These are phyloP conservation scores for Hylaea fasciaria DNA, from an alignment of 2,888 invertebrate species.

Conservation along the genomic window DNA sequence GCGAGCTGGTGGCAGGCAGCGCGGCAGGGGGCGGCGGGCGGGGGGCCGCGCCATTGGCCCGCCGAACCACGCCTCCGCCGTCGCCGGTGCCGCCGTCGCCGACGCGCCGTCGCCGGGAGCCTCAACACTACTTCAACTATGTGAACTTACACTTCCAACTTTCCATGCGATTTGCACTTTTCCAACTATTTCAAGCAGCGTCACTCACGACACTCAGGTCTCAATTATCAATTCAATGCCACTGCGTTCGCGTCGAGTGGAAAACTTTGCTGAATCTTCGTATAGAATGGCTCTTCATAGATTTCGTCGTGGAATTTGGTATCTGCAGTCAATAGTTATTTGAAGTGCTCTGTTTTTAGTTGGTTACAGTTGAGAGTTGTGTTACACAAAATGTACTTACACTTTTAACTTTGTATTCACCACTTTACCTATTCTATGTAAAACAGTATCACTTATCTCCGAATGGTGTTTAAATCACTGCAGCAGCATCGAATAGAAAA, in stretches of 20 bases:
- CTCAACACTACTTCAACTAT: conserved; percentile 60
- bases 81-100: conserved; percentile 65
- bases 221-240: conserved; percentile 47
- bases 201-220: conserved; percentile 38
- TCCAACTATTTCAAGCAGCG: conserved; percentile 54
- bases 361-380: background rate
- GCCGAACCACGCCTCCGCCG: conserved; percentile 78
- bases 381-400: background rate
- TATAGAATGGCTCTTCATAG: conserved; percentile 9
- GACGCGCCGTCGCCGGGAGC: conserved; percentile 55
- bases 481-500: too few relatives aligned
- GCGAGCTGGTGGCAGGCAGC: conserved; percentile 74
- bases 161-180: conserved; percentile 56
- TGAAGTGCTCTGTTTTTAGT: background rate
- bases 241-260: conserved; percentile 33
- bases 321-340: background rate
- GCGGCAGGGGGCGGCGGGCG: conserved; percentile 71
- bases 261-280: conserved; percentile 33
- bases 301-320: conserved; percentile 1
- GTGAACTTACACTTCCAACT: conserved; percentile 60
- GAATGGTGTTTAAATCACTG: too few relatives aligned
- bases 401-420: too few relatives aligned
- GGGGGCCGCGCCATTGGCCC: conserved; percentile 78
- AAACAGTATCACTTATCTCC: too few relatives aligned
- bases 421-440: too few relatives aligned